phyloP scores from a whole-genome alignment of 2,113 vertebrate species.

The Eulacestoma nigropectus region DNA sequence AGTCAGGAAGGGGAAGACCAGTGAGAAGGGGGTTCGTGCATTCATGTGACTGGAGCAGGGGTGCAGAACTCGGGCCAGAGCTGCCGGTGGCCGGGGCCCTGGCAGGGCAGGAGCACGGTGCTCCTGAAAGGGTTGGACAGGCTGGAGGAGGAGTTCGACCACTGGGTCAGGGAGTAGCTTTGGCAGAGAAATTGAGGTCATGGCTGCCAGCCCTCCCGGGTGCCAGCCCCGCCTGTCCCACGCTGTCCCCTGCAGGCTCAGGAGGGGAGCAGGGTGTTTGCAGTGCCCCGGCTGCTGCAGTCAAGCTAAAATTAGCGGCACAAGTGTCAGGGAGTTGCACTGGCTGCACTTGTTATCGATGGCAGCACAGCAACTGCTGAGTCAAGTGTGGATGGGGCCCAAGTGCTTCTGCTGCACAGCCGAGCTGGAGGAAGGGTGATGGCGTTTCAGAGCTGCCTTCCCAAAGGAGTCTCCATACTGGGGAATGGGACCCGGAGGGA shows the following conservation, averaged over 20 bases:
- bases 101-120: rapidly evolving
- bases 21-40: rapidly evolving
- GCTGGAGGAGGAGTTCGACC: rapidly evolving
- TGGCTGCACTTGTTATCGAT: rapidly evolving
- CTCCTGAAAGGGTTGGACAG: background rate
- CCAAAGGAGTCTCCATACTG: rapidly evolving
- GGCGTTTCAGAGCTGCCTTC: background rate
- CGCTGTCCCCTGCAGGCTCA: background rate
- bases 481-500: rapidly evolving
- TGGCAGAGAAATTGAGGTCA: background rate
- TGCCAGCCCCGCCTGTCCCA: background rate
- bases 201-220: rapidly evolving
- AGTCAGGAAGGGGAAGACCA: background rate
- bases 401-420: background rate
- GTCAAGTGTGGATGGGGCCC: rapidly evolving
- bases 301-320: rapidly evolving
- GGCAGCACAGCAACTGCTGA: background rate
- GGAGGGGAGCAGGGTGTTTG: background rate
- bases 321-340: background rate
- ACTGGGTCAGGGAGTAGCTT: background rate
- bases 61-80: rapidly evolving
- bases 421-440: rapidly evolving
- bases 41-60: rapidly evolving
- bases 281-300: rapidly evolving
- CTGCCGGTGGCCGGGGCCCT: rapidly evolving